Base-by-base conservation (phyloP, 2,888 invertebrate species). In the Drosophila nigritarsus region DNA sequence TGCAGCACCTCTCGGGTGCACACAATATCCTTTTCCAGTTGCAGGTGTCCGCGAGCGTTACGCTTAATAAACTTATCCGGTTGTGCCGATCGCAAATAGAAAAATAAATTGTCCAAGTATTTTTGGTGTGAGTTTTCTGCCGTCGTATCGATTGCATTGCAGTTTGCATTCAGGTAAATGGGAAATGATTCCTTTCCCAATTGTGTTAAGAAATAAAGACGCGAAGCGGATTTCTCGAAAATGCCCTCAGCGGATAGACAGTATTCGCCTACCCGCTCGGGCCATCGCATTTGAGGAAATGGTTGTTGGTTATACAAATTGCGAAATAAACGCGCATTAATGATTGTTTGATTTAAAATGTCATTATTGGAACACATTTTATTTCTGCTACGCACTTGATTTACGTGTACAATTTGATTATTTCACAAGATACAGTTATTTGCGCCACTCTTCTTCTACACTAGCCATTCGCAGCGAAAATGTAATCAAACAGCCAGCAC, bases 41-140 rank as follows among this genome's bases (percentile, higher is more conserved):
- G 27, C n/a, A 54, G 1, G 0, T 4, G 3, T 20, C 58, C 48
- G 1, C 2, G 11, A 5, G 5, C 2, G 49, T 34, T 50, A 3
- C n/a, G 34, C 15, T 30, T 71, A 1, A 53, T 15, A 9, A 29
- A 20, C 0, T 13, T 27, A 0, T 48, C n/a, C 7, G n/a, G 40
- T 20, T 13, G 11, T 3, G 54, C 18, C 3, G 40, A 40, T 1
- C 54, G 49, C 9, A 84, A 42, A 36, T 65, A 89, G 0, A 20
- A n/a, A 2, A 89, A 60, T 49, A 89, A 32, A 15, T 83, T 89
- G n/a, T 81, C 73, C 56, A 84, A 29, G 53, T 58, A 64, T 32
- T 30, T 54, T 18, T 13, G 3, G 7, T 8, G 38, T 2, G 15
- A 18, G 7, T 8, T 9, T 1, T 1, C 18, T 1, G 13, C 0